Percentiles rank a stretch among this genome's conserved stretches.
Evolutionary conservation across 2,113 vertebrate species (phyloP).

Genomic region (Australoheros scitulus): DNA sequence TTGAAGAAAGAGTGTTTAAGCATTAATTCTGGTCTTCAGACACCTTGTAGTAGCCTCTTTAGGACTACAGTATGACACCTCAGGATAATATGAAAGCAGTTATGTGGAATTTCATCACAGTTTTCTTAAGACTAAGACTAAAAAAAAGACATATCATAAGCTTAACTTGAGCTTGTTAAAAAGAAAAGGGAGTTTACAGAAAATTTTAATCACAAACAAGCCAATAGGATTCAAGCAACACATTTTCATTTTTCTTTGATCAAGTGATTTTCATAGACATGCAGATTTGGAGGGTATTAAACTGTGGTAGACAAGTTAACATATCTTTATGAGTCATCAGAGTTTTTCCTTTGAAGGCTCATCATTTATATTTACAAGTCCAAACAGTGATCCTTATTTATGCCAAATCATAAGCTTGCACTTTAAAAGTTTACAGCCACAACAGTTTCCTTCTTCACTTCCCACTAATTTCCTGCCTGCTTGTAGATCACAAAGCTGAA

Average conservation of each 20-base stretch:
- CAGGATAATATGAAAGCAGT: neutral
- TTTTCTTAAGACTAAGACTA: neutral
- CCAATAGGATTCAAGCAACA: too few relatives aligned
- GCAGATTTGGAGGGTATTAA: too few relatives aligned
- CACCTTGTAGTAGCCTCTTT: neutral
- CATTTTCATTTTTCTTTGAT: too few relatives aligned
- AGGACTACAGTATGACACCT: neutral
- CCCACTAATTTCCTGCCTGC: neutral
- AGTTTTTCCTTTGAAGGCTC: neutral
- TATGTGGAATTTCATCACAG: neutral
- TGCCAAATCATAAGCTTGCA: neutral
- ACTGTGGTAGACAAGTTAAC: neutral
- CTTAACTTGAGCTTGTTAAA: too few relatives aligned
- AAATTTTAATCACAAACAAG: too few relatives aligned
- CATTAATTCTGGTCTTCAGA: fast-evolving
- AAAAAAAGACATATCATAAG: too few relatives aligned
- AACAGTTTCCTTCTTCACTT: neutral
- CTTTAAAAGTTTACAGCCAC: neutral
- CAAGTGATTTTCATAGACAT: too few relatives aligned
- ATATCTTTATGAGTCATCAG: neutral
- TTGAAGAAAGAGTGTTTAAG: too few relatives aligned
- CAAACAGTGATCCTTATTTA: neutral
- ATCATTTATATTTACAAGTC: slow-evolving; percentile 1
- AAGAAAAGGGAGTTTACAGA: too few relatives aligned
- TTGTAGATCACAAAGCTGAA: neutral